phyloP scores from a whole-genome alignment of 2,888 invertebrate species.

The Megamerina dolium region DNA sequence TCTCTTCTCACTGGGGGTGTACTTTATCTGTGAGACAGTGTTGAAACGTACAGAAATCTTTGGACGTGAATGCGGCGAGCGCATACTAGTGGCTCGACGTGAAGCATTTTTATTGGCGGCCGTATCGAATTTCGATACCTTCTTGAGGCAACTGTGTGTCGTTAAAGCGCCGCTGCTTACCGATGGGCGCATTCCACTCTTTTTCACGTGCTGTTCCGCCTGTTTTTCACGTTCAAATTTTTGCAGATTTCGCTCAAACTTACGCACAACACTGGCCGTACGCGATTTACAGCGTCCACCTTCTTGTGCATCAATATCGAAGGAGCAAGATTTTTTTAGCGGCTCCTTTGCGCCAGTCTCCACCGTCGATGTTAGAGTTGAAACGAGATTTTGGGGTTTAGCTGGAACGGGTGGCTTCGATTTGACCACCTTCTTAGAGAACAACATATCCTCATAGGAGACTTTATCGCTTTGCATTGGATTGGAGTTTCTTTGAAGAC shows the following conservation, averaged over 20 bases:
- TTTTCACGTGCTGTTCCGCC: constrained; percentile 24
- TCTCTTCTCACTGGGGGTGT: constrained; percentile 41
- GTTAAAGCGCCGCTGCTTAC: constrained; percentile 44
- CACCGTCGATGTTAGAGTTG: constrained; percentile 32
- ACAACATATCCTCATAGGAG: constrained; percentile 29
- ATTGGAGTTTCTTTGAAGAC: constrained; percentile 39
- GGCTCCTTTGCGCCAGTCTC: constrained; percentile 21
- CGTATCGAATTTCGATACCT: constrained; percentile 41
- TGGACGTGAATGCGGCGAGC: constrained; percentile 52
- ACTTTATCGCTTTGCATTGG: constrained; percentile 23
- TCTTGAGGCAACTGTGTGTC: constrained; percentile 42
- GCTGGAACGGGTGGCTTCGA: constrained; percentile 43
- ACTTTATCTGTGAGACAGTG: constrained; percentile 47
- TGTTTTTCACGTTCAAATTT: constrained; percentile 59
- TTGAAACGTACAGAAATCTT: constrained; percentile 49
- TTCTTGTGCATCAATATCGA: constrained; percentile 36
- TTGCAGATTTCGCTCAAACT: constrained; percentile 54
- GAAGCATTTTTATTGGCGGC: constrained; percentile 60
- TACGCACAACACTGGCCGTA: constrained; percentile 46
- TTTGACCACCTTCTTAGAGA: constrained; percentile 36
- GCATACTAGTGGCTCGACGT: constrained; percentile 61
- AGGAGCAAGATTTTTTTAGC: constrained; percentile 37
- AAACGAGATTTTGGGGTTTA: constrained; percentile 41
- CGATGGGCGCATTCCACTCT: constrained; percentile 41
- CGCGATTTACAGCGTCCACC: constrained; percentile 30